Evolutionary conservation across 2,888 invertebrate genomes (phyloP).

Genomic region (Andrena marginata): DNA sequence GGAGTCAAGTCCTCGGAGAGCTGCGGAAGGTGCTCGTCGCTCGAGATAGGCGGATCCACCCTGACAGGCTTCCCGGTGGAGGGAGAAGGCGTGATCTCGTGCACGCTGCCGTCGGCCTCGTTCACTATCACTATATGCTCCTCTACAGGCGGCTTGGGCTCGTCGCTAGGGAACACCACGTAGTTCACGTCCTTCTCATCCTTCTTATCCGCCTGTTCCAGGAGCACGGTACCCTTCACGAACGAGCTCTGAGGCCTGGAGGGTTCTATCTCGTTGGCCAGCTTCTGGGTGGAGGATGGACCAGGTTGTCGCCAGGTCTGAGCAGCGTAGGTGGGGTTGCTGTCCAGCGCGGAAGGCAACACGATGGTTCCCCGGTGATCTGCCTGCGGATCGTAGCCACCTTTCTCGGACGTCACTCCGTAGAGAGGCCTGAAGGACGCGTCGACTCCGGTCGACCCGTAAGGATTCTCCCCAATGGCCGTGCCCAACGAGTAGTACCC

Average conservation of each 20-base stretch:
- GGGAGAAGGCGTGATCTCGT: conserved; percentile 70
- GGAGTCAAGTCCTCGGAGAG: conserved; percentile 81
- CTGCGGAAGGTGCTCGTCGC: conserved; percentile 72
- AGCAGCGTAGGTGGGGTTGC: conserved; percentile 60
- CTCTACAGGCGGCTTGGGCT: conserved; percentile 69
- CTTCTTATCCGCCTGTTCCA: conserved; percentile 44
- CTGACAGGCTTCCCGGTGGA: conserved; percentile 48
- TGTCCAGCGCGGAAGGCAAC: conserved; percentile 67
- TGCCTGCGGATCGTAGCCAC: conserved; percentile 58
- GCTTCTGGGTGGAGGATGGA: conserved; percentile 43
- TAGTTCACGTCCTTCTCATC: conserved; percentile 55
- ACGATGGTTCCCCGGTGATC: conserved; percentile 74
- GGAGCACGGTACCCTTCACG: conserved; percentile 39
- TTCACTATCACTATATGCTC: conserved; percentile 80
- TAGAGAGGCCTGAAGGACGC: conserved; percentile 72
- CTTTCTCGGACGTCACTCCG: conserved; percentile 44
- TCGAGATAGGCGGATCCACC: conserved; percentile 5
- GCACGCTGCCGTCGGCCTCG: conserved; percentile 79
- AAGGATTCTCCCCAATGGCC: conserved; percentile 86
- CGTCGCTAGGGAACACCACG: conserved; percentile 64
- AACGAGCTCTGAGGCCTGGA: conserved; percentile 34
- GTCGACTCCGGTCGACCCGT: conserved; percentile 70
- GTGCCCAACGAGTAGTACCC: conserved; percentile 84
- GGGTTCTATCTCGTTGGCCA: conserved; percentile 58
- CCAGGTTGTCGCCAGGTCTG: conserved; percentile 71